Base-by-base conservation (phyloP, 2,797 vertebrate genomes). In the Coregonus suidteri region DNA sequence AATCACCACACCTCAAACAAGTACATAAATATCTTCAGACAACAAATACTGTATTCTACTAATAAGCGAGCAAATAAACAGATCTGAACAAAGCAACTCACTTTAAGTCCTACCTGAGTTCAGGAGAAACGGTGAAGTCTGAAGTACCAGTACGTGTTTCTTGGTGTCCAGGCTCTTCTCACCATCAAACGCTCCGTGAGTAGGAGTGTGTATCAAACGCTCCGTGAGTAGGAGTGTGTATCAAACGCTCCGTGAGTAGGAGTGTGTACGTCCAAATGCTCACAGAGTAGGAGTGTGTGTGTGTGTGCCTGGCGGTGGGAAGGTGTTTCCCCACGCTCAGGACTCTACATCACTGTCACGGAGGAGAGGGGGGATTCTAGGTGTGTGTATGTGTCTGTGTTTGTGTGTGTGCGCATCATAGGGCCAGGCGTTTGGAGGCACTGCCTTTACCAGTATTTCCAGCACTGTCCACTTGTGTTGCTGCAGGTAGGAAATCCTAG, bases 281-380 rank as follows among this genome's bases (percentile, higher is more conserved):
- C 59, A 62, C 59, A 62, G 59, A 25, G 52, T 41, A 4, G 54
- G 52, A 65, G 80, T 66, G 81, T 86, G 74, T 81, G 82, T 82
- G 85, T 83, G 87, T 83, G 89, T 78, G 30, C 71, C 89, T 91
- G 90, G 85, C 90, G 90, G 90, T 90, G 91, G 88, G 88, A 91
- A 91, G 93, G 94, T 94, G 91, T 94, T 93, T 91, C 92, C 93
- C 93, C 91, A 87, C 92, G 90, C 92, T 79, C 84, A 83, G 87
- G 90, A 90, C 87, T 86, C 91, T 91, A 88, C 88, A 92, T 93
- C 91, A 93, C 89, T 88, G 67, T 85, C 86, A 86, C 82, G 90
- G 87, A 83, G 81, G 62, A 77, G 77, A 89, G 85, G 83, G 20
- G 68, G 82, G 83, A 89, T 85, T 71, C 76, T 77, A 81, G 81